Evolutionary conservation across 2,113 vertebrate genomes (phyloP), one percentile per base, ranked within the genome.

Genomic region (Gnathonemus echidnorhynchus): DNA sequence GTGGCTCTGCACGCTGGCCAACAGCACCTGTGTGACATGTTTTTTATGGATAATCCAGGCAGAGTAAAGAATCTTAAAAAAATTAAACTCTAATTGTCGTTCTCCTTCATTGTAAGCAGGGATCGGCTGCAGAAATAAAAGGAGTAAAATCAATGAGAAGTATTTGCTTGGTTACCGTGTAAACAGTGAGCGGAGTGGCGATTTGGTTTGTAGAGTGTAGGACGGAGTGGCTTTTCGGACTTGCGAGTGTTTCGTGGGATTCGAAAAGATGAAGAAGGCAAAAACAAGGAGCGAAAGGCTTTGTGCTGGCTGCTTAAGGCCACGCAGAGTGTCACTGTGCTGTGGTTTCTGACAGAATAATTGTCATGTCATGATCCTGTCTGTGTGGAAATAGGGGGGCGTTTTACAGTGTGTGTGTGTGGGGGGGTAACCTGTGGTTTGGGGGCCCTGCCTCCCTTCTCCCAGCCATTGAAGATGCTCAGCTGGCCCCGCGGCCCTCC

Each of bases 381-480:
- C 42, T 90, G 88, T 91, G 74, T 90, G 70, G 90, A 77, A 92
- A 89, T 90, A 87, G 27, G 24, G 50, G 24, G 77, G 87, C 87
- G 83, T 53, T 74, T 74, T 70, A 62, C 86, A 58, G 50, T 88
- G 45, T 46, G 45, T 46, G 45, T 46, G 45, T 46, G 45, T 7
- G 13, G 85, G 56, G 46, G 70, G 86, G 87, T 83, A 58, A 83
- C 50, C 84, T 62, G 86, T 52, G 45, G 89, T 70, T 93, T 91
- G 91, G 92, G 95, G 93, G 93, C 92, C 92, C 92, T 91, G 93
- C 92, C 94, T 93, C 92, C 93, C 91, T 45, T 93, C 93, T 93
- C 93, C 93, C 92, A 92, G 92, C 92, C 92, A 92, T 89, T 95
- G 95, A 94, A 92, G 92, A 93, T 92, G 91, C 94, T 96, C 94